Base-by-base conservation (phyloP, 2,797 vertebrate genomes). In the Rhinella marina region DNA sequence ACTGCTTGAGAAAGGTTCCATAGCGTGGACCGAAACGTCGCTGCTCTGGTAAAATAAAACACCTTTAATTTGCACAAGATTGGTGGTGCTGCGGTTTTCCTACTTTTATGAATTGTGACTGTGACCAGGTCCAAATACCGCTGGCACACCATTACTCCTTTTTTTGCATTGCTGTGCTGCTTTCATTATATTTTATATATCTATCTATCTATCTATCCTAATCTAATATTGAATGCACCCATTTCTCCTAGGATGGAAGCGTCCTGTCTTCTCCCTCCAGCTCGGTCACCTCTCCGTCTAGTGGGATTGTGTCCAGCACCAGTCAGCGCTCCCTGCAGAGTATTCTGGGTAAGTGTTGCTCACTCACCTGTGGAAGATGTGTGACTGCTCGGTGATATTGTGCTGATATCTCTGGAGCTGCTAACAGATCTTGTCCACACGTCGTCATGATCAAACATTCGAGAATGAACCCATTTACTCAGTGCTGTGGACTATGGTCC, bases 291-390 rank as follows among this genome's bases (percentile, higher is more conserved):
- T 97, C 96, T 0, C 96, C 96, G 84, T 97, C 97, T 86, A 98
- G 97, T 0, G 97, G 97, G 88, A 97, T 98, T 0, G 91, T 94
- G 73, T 96, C 96, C 90, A 98, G 97, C 90, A 93, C 97, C 72
- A 97, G 96, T 90, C 92, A 95, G 92, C 96, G 96, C 54, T 95
- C 97, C 0, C 93, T 99, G 90, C 97, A 97, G 85, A 97, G 88
- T 93, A 92, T 99, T 91, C 92, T 98, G 88, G 98, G 98, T 99
- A 94, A 92, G 91, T 27, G 0, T 57, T 29, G 25, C 10, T 82
- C 79, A 64, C 17, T 41, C 27, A 17, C 16, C 66, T 72, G 54
- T 11, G 72, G 17, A 54, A 27, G 48, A 41, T 16, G 11, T 68
- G 64, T 68, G 64, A 70, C 68, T 14, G 29, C 29, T 32, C 1